phyloP scores from a whole-genome alignment of 2,113 vertebrate species.

The Lanius collurio region DNA sequence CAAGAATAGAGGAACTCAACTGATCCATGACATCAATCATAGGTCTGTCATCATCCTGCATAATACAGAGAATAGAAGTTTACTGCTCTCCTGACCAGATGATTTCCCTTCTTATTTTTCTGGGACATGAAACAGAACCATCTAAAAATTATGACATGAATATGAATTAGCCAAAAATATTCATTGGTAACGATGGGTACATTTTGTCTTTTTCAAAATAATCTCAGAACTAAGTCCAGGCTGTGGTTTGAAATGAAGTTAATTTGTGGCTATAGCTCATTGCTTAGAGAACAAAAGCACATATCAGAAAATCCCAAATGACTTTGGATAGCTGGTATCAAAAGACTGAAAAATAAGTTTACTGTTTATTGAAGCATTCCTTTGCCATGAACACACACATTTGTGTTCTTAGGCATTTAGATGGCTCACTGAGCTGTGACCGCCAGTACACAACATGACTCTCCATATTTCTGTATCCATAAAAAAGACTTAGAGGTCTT shows the following conservation, averaged over 20 bases:
- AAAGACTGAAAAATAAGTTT: constrained; percentile 7
- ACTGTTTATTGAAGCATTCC: constrained; percentile 40
- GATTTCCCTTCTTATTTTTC: neutral
- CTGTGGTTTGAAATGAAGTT: constrained; percentile 7
- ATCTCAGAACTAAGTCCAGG: neutral
- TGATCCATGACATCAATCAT: constrained; percentile 99
- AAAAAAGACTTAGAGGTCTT: neutral
- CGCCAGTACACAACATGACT: neutral
- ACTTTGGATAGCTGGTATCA: neutral
- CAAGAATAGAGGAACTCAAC: constrained; percentile 92
- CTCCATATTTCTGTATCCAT: neutral
- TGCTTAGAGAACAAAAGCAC: neutral
- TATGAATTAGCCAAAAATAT: neutral
- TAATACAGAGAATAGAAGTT: constrained; percentile 1
- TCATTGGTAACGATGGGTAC: neutral
- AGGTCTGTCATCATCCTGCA: constrained; percentile 94
- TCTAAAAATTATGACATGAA: neutral
- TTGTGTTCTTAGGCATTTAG: constrained; percentile 49
- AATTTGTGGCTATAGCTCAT: constrained; percentile 5
- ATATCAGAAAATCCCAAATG: constrained; percentile 45
- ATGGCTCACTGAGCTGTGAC: constrained; percentile 17
- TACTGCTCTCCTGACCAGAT: neutral
- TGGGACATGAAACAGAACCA: neutral
- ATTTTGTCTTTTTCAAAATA: neutral
- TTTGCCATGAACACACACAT: constrained; percentile 15